Base-by-base conservation (phyloP, 2,888 invertebrate species). In the Sinotaia quadrata region DNA sequence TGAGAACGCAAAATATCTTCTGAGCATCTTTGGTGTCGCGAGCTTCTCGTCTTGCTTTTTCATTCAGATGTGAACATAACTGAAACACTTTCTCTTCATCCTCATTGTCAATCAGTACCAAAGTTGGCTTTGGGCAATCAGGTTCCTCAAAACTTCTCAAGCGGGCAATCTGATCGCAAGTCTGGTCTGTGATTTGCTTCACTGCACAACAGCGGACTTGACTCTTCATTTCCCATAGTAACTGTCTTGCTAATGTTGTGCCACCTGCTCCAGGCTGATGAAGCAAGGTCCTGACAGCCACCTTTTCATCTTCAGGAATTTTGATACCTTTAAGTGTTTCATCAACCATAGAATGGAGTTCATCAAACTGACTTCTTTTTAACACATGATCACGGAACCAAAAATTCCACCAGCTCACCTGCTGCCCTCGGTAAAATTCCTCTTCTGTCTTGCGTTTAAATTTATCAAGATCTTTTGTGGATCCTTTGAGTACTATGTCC, bases 231-330 rank as follows among this genome's bases (percentile, higher is more conserved):
- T 78, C 75, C 83, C 83, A 83, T 15, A 83, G 68, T 12, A 81
- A 58, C n/a, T 83, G 75, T 54, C 69, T 78, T 31, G 82, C 79
- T 34, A 76, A 70, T 2, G 83, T 83, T 1, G 78, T 81, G 27
- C 79, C 83, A 2, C 83, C 83, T 15, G 83, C 79, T 3, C 82
- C 81, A 34, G 81, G 80, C 57, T 83, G 81, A 59, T 82, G 81
- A 41, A 71, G 68, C 31, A 83, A 65, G 10, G 60, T 63, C 10
- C 81, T 73, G 10, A 69, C 60, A 15, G 68, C 75, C 21, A 81
- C 75, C 41, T 70, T 70, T 27, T 71, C 71, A n/a, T 78, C 72
- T 21, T 75, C 66, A 24, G 63, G 69, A 3, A 59, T 59, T n/a
- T n/a, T n/a, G 29, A 60, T 36, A 15, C 72, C 72, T 10, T 71